Evolutionary conservation across 2,113 vertebrate species (phyloP).

Genomic region (Synodontis membranacea): DNA sequence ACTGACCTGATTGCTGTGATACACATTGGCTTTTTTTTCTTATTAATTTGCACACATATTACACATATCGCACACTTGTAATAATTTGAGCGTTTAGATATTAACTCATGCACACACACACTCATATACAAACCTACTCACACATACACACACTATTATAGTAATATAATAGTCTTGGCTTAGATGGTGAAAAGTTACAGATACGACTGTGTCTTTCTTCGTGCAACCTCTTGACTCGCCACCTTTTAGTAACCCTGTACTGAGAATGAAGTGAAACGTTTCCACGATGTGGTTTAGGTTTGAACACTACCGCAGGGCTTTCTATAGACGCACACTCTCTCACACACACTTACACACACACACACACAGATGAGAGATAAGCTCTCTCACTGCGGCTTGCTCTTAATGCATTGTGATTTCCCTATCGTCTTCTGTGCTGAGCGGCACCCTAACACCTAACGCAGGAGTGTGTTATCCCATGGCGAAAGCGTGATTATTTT

Average conservation of each 20-base stretch:
- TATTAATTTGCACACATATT: neutral
- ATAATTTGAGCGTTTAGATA: neutral
- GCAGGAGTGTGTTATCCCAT: neutral
- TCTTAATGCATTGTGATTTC: constrained; percentile 15
- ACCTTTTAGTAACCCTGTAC: constrained; percentile 39
- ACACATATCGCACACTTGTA: neutral
- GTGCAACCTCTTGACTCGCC: constrained; percentile 42
- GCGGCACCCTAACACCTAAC: neutral
- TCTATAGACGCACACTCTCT: constrained; percentile 53
- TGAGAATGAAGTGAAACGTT: constrained; percentile 38
- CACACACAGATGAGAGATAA: constrained; percentile 45
- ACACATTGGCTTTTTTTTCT: neutral
- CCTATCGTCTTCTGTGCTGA: neutral
- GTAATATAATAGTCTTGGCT: constrained; percentile 17
- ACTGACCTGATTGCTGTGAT: neutral
- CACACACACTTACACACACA: constrained; percentile 19
- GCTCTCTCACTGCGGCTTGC: constrained; percentile 1
- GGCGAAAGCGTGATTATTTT: constrained; percentile 19
- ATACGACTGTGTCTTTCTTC: constrained; percentile 47
- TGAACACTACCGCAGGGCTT: constrained; percentile 49
- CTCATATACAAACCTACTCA: neutral
- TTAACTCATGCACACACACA: neutral
- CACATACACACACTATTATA: constrained; percentile 3
- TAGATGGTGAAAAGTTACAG: constrained; percentile 42
- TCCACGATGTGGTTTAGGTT: constrained; percentile 48